These are phyloP conservation scores for Oryctes rhinoceros DNA, from an alignment of 1,140 invertebrate species.

Conservation along the genomic window DNA sequence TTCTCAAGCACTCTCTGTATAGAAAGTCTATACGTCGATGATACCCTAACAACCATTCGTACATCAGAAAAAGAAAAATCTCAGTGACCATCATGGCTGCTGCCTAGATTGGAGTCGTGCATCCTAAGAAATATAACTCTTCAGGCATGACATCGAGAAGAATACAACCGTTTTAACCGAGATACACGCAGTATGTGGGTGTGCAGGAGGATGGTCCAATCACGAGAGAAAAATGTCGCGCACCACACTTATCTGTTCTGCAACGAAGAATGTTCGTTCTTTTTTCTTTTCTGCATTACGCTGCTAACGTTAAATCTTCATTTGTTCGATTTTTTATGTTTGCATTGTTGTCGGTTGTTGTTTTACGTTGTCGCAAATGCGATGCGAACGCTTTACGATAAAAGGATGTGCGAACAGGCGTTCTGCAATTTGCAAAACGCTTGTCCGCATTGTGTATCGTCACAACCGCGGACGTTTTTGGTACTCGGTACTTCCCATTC, in stretches of 20 bases:
- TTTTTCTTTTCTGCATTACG: neutral
- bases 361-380: neutral
- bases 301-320: conserved; percentile 9
- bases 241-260: conserved; percentile 17
- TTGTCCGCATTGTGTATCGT: neutral
- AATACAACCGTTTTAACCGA: conserved; percentile 17
- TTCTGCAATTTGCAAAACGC: conserved; percentile 1
- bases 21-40: conserved; percentile 18
- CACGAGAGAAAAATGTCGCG: conserved; percentile 17
- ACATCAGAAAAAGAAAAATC: conserved; percentile 19
- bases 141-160: conserved; percentile 13
- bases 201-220: conserved; percentile 17
- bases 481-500: no score
- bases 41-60: conserved; percentile 9
- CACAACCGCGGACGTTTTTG: no score
- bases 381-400: neutral
- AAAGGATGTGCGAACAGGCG: neutral
- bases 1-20: conserved; percentile 4
- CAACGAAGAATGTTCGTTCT: conserved; percentile 2
- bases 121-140: conserved; percentile 18
- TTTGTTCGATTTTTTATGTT: conserved; percentile 9
- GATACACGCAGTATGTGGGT: conserved; percentile 13
- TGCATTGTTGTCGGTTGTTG: neutral
- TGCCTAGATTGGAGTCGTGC: conserved; percentile 20
- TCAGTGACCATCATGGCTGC: conserved; percentile 16